Evolutionary conservation across 2,888 invertebrate species (phyloP).

Genomic region (Drosophila subquinaria): DNA sequence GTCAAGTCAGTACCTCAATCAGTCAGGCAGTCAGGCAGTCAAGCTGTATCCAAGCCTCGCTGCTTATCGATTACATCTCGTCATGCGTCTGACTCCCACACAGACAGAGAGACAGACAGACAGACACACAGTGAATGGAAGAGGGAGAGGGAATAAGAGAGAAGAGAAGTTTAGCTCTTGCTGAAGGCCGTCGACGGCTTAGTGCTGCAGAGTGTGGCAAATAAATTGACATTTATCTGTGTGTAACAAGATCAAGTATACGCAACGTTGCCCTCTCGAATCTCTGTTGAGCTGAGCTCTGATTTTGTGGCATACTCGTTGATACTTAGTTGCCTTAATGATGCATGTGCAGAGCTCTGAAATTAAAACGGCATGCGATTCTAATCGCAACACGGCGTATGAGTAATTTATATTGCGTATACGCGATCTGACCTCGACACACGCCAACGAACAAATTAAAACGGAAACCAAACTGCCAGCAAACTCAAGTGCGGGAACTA

Average conservation of each 20-base stretch:
- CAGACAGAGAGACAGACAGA: constrained; percentile 17
- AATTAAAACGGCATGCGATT: constrained; percentile 42
- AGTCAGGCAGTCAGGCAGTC: constrained; percentile 42
- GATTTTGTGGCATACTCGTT: constrained; percentile 62
- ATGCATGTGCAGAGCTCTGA: constrained; percentile 37
- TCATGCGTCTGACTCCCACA: constrained; percentile 49
- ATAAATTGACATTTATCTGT: constrained; percentile 81
- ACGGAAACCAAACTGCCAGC: constrained; percentile 55
- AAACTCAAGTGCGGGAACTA: constrained; percentile 13
- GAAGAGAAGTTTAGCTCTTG: constrained; percentile 22
- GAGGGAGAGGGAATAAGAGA: neutral
- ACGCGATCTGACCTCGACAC: constrained; percentile 47
- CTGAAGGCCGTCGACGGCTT: constrained; percentile 67
- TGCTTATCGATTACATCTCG: constrained; percentile 77
- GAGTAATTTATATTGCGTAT: constrained; percentile 52
- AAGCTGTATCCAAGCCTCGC: constrained; percentile 59
- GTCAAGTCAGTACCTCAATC: constrained; percentile 27
- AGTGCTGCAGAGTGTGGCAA: constrained; percentile 78
- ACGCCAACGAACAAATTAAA: constrained; percentile 51
- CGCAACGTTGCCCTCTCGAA: constrained; percentile 60
- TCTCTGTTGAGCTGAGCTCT: constrained; percentile 41
- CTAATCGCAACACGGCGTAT: constrained; percentile 60
- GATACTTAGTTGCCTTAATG: constrained; percentile 51
- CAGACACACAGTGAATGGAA: neutral
- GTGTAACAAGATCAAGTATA: constrained; percentile 81